phyloP scores from a whole-genome alignment of 2,113 vertebrate genomes.

The Himantopus leucocephalus region DNA sequence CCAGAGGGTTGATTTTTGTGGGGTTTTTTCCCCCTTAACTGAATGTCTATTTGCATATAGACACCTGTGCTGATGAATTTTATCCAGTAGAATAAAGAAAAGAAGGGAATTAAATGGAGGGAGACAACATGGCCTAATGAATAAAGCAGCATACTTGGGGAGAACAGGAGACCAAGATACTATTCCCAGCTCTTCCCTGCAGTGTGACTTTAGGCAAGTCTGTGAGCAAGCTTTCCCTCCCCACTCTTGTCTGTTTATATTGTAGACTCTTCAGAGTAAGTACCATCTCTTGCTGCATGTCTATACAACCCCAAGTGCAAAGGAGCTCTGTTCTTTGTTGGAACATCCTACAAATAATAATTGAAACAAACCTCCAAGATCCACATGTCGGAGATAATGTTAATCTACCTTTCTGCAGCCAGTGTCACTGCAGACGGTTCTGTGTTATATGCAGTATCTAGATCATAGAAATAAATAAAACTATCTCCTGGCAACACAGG shows the following conservation, averaged over 20 bases:
- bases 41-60: neutral
- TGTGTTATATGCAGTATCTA: neutral
- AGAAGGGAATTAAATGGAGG: neutral
- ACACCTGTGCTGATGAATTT: neutral
- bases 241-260: neutral
- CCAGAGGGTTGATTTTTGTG: accelerated
- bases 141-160: neutral
- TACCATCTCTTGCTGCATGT: neutral
- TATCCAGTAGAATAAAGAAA: neutral
- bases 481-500: neutral
- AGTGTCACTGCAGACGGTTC: neutral
- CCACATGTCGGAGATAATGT: neutral
- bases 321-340: neutral
- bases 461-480: neutral
- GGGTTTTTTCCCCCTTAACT: neutral
- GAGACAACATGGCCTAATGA: neutral
- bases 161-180: neutral
- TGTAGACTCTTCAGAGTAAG: neutral
- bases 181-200: neutral
- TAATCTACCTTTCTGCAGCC: neutral
- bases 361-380: neutral
- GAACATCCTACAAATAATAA: neutral
- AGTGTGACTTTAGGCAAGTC: neutral
- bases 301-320: neutral
- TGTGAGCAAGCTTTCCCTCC: neutral